These are phyloP conservation scores for Coelinius sp. DNA, from an alignment of 2,888 invertebrate genomes.

Conservation along the genomic window DNA sequence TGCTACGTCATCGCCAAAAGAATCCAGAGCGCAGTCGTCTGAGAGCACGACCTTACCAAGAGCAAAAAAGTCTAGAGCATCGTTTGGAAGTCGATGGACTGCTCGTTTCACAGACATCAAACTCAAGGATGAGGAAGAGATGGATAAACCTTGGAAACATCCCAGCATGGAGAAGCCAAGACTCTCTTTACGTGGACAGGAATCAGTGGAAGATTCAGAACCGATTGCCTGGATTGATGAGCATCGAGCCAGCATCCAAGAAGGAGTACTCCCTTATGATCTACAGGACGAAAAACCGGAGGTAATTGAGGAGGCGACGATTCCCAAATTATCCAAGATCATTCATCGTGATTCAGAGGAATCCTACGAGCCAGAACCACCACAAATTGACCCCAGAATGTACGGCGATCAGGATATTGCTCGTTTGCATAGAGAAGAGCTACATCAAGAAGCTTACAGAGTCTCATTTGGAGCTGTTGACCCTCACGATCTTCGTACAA, in stretches of 20 bases:
- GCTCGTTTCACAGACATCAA: constrained; percentile 66
- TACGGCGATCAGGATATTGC: constrained; percentile 53
- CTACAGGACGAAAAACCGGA: constrained; percentile 42
- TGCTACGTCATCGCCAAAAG: constrained; percentile 73
- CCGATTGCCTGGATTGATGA: constrained; percentile 49
- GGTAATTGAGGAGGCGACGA: constrained; percentile 46
- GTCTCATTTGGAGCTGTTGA: constrained; percentile 46
- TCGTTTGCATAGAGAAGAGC: constrained; percentile 39
- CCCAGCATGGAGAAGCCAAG: constrained; percentile 64
- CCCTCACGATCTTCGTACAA: constrained; percentile 40
- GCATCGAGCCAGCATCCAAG: constrained; percentile 37
- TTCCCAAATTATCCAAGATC: constrained; percentile 36
- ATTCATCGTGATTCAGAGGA: constrained; percentile 46
- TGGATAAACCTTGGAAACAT: constrained; percentile 64
- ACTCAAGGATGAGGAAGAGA: constrained; percentile 57
- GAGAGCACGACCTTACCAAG: constrained; percentile 79
- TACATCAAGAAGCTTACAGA: constrained; percentile 42
- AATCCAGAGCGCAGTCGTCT: constrained; percentile 69
- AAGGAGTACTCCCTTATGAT: constrained; percentile 40
- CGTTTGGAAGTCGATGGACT: constrained; percentile 72
- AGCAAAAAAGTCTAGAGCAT: constrained; percentile 72
- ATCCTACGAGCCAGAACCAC: constrained; percentile 49
- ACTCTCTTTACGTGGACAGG: constrained; percentile 57
- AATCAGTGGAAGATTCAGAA: constrained; percentile 45
- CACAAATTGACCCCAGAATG: constrained; percentile 55